These are phyloP conservation scores for Pygoscelis adeliae DNA, from an alignment of 2,113 vertebrate genomes.

Conservation along the genomic window DNA sequence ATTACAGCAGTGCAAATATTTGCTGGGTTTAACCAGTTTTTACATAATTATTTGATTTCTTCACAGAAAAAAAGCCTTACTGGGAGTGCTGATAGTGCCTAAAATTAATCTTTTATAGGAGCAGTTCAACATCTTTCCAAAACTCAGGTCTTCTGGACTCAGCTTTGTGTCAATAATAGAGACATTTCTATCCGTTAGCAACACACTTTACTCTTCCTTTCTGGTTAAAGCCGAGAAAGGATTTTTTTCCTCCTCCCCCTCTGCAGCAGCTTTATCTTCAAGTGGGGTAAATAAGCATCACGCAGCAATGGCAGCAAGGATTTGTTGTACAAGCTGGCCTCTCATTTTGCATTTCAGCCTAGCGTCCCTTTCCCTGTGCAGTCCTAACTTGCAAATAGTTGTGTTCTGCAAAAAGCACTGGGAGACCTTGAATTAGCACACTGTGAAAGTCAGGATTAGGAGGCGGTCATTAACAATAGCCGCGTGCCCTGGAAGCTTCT, in stretches of 20 bases:
- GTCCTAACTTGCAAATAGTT: background rate
- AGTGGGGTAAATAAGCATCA: background rate
- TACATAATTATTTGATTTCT: background rate
- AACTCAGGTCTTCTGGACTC: background rate
- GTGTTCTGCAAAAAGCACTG: background rate
- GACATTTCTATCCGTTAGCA: background rate
- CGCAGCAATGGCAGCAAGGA: background rate
- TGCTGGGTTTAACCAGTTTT: background rate
- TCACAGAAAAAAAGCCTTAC: background rate
- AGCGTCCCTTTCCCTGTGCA: background rate
- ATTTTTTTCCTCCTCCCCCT: background rate
- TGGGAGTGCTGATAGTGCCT: background rate
- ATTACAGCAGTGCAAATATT: slow-evolving; percentile 19
- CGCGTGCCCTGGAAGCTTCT: background rate
- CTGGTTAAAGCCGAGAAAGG: background rate
- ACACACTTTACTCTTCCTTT: background rate
- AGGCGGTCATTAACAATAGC: background rate
- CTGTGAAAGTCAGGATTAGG: background rate
- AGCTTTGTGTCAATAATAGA: background rate
- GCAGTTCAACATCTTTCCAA: background rate
- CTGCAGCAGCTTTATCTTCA: background rate
- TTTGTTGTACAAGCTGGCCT: background rate
- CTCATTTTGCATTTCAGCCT: background rate
- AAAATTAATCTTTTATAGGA: background rate
- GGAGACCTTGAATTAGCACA: background rate